Evolutionary conservation across 1,140 invertebrate genomes (phyloP).

Genomic region (Eupristina koningsbergeri): DNA sequence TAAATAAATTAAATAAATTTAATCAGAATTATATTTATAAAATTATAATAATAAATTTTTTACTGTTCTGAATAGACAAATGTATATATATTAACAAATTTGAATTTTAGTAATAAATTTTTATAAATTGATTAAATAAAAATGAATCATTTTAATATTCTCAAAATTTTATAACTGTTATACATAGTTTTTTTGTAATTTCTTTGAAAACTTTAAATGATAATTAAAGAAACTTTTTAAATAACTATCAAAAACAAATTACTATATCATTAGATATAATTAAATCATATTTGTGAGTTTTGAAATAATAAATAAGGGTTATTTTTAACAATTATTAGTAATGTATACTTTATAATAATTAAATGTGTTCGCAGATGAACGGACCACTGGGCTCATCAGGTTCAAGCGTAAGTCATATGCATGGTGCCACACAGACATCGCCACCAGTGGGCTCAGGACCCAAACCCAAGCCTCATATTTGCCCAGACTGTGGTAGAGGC

Average conservation of each 20-base stretch:
- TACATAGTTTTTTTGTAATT: too few relatives aligned
- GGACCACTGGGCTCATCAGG: slow-evolving; percentile 65
- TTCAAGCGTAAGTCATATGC: slow-evolving; percentile 68
- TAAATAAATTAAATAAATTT: too few relatives aligned
- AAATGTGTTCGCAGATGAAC: slow-evolving; percentile 64
- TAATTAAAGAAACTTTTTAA: too few relatives aligned
- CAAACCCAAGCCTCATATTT: slow-evolving; percentile 85
- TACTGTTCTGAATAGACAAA: neutral
- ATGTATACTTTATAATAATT: slow-evolving; percentile 25
- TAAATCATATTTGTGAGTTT: too few relatives aligned
- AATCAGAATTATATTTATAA: too few relatives aligned
- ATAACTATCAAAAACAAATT: too few relatives aligned
- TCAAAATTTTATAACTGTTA: too few relatives aligned
- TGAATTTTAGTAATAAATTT: neutral
- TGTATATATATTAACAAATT: neutral
- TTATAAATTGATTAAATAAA: neutral
- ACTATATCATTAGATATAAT: too few relatives aligned
- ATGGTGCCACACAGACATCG: slow-evolving; percentile 71
- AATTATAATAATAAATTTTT: neutral
- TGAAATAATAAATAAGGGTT: too few relatives aligned
- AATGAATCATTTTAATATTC: too few relatives aligned
- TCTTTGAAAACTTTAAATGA: too few relatives aligned
- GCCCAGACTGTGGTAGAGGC: slow-evolving; percentile 86
- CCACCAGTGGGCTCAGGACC: slow-evolving; percentile 67
- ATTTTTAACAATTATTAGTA: neutral